Evolutionary conservation across 2,113 vertebrate species (phyloP), one percentile per base, ranked within the genome.

Genomic region (Isurus oxyrinchus): DNA sequence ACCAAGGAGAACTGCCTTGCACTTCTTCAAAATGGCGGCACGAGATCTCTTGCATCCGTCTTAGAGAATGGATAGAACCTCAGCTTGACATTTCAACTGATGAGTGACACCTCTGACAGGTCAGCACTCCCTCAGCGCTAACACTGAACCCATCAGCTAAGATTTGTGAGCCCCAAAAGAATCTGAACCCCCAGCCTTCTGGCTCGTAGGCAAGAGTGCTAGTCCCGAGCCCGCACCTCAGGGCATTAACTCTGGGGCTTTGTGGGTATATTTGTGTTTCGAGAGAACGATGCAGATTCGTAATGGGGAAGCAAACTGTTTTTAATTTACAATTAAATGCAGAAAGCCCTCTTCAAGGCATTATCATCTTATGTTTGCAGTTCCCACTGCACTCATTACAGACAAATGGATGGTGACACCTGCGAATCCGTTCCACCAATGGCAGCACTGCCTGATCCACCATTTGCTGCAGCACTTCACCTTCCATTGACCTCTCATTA

Each of bases 271-370:
- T 84, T 14, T 44, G 4, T 5, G 4, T 84, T 44, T 84, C 14
- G 1, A 94, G 16, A 23, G 35, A 63, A 66, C 66, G 16, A 93
- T 13, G 61, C 27, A 5, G 88, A 93, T 23, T 35, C 57, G 1
- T 1, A 13, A 61, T 14, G 35, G 59, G 21, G 59, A 40, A 23
- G n/a, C 14, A 66, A 40, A n/a, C 31, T 63, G 90, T 63, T 94
- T 84, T 84, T 94, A 63, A 94, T 94, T 94, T 94, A 94, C 35
- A 94, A 23, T 94, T 40, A 63, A 59, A 91, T 16, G 53, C 55
- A 35, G 55, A 59, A 63, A 21, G 19, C 14, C 90, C 35, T 94
- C 35, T 63, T 72, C 94, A 95, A 6, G 40, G 63, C 0, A 16
- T 11, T 23, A 69, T 49, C 66, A 27, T 25, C 35, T 67, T 66